phyloP scores from a whole-genome alignment of 2,888 invertebrate species.

The Tricholauxania praeusta region DNA sequence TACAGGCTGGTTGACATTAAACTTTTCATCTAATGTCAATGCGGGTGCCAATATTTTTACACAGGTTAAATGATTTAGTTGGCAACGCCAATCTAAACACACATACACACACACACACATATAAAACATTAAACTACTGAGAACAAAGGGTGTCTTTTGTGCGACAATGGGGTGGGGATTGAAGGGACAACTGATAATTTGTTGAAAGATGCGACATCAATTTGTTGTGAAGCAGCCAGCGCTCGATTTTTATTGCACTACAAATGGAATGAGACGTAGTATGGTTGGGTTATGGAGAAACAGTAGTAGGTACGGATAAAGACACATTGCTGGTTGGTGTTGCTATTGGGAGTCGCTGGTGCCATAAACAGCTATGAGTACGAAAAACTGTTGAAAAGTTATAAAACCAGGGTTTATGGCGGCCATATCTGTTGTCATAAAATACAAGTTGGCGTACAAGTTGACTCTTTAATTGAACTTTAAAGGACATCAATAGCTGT shows the following conservation, averaged over 20 bases:
- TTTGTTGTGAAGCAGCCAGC: neutral
- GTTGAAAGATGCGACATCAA: neutral
- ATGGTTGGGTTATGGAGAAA: too few relatives aligned
- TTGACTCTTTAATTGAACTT: constrained; percentile 31
- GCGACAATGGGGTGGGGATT: too few relatives aligned
- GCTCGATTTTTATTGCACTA: too few relatives aligned
- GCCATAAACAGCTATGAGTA: neutral
- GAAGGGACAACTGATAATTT: too few relatives aligned
- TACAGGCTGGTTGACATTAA: constrained; percentile 7
- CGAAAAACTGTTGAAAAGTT: constrained; percentile 7
- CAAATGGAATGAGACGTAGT: neutral
- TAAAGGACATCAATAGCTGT: constrained; percentile 8
- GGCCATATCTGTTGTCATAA: constrained; percentile 19
- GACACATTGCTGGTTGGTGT: too few relatives aligned
- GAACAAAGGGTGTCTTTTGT: too few relatives aligned
- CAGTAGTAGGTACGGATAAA: too few relatives aligned
- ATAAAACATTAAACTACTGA: neutral
- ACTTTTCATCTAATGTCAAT: constrained; percentile 26
- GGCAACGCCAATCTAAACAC: neutral
- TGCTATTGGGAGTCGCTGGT: too few relatives aligned
- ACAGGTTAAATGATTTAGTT: constrained; percentile 36
- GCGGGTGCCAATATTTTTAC: constrained; percentile 18
- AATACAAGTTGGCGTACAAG: constrained; percentile 18
- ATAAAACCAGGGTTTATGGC: constrained; percentile 22
- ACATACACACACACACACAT: constrained; percentile 18